Evolutionary conservation across 1,140 invertebrate genomes (phyloP), one percentile per base, ranked within the genome.

Genomic region (Ooceraea biroi): DNA sequence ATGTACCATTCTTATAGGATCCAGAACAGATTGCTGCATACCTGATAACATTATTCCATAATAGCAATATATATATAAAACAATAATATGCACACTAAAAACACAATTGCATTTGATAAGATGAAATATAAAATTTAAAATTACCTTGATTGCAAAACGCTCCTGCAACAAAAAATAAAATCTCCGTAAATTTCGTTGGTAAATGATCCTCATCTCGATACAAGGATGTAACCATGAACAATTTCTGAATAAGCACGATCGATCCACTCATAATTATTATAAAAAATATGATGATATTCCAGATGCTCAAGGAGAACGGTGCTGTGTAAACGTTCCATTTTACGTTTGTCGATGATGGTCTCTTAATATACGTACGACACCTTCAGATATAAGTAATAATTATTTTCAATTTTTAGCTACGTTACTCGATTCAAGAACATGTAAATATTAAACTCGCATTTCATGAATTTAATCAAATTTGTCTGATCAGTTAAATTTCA

Each of bases 271-370:
- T 22, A 2, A 93, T 36, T 14, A 90, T 0, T 17, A 94, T 91
- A 12, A 91, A 65, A 19, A 91, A 8, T 0, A 74, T 65, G 22
- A 94, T 72, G 1, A 86, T 69, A 30, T 87, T 66, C 94, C 94
- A 94, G 46, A 93, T 92, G 25, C 83, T 90, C 0, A 3, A 36
- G 0, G 92, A 76, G 71, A 94, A 94, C 0, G 94, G 93, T 7
- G 91, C 91, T 0, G 88, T 87, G 48, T 94, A 94, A 8, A 91
- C 91, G n/a, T 88, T 71, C 94, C 94, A 94, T 69, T 94, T 94
- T 0, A 94, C 71, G 0, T 91, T 87, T 1, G 89, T 74, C 0
- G 85, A 85, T 1, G 85, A 87, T 1, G 94, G 93, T 71, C 91
- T 93, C 68, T 92, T 94, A 46, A 94, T 94, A 41, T 90, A 94